Conservation (phyloP, 2,113 vertebrate species). For the Microcebus griseorufus region DNA sequence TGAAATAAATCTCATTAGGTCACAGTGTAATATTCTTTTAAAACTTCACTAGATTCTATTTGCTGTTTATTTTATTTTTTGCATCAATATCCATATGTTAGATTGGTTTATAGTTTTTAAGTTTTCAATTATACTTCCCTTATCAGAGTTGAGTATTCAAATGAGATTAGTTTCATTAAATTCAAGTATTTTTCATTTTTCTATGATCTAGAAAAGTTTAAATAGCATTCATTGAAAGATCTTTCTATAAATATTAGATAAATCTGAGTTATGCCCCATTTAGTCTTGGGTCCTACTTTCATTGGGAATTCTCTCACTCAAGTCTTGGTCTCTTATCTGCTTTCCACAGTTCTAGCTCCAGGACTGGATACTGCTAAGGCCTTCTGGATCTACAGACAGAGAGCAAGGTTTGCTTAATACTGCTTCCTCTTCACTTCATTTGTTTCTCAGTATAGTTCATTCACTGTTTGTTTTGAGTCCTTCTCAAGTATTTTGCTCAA, state of each 20-base stretch:
- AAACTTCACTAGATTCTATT: not conserved
- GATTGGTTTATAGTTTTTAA: not conserved
- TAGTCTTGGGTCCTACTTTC: not conserved
- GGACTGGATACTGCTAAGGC: not conserved
- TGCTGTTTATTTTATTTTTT: conserved; percentile 5
- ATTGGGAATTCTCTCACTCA: not conserved
- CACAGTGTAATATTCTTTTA: not conserved
- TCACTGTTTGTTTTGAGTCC: not conserved
- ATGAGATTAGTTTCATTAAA: not conserved
- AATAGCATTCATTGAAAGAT: not conserved
- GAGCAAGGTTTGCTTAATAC: not conserved
- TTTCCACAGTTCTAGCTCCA: not conserved
- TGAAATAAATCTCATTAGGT: conserved; percentile 4
- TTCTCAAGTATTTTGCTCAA: not conserved
- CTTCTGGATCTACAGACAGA: not conserved
- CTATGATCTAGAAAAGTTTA: not conserved
- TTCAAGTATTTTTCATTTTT: not conserved
- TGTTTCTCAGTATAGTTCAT: not conserved
- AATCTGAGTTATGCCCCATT: not conserved
- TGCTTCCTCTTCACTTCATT: not conserved
- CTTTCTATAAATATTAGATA: not conserved
- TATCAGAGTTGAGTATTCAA: conserved; percentile 6
- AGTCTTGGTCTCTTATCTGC: not conserved
- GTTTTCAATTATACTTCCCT: not conserved
- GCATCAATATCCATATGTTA: not conserved